Evolutionary conservation across 1,140 invertebrate genomes (phyloP).

Genomic region (Euura lappo): DNA sequence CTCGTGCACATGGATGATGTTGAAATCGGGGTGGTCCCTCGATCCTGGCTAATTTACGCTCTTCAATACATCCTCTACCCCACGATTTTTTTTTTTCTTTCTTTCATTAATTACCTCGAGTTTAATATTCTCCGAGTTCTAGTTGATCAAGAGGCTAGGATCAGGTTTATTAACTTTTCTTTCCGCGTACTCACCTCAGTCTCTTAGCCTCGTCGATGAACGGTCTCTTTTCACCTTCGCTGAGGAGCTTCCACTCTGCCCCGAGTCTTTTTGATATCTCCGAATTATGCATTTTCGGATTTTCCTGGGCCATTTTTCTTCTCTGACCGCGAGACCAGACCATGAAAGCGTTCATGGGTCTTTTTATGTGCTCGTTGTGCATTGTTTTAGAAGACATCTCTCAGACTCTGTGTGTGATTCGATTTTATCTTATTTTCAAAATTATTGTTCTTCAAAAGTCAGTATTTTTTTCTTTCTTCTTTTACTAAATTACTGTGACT

Average conservation of each 20-base stretch:
- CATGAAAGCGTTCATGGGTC: conserved; percentile 95
- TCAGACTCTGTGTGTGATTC: neutral
- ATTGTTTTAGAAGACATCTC: conserved; percentile 51
- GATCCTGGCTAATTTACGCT: too few relatives aligned
- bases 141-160: too few relatives aligned
- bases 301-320: conserved; percentile 96
- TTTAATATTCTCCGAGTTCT: too few relatives aligned
- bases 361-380: conserved; percentile 80
- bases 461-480: too few relatives aligned
- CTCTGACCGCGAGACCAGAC: conserved; percentile 90
- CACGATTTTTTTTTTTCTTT: too few relatives aligned
- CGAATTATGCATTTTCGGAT: conserved; percentile 98
- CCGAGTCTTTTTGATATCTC: conserved; percentile 92
- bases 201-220: conserved; percentile 98
- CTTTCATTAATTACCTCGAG: too few relatives aligned
- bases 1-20: neutral
- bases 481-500: too few relatives aligned
- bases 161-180: too few relatives aligned
- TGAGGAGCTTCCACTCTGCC: conserved; percentile 88
- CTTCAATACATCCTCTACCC: too few relatives aligned
- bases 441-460: too few relatives aligned
- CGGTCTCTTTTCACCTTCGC: conserved; percentile 87
- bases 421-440: neutral
- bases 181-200: conserved; percentile 71
- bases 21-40: neutral